These are phyloP conservation scores for Daphoenositta chrysoptera DNA, from an alignment of 2,113 vertebrate species.

Conservation along the genomic window DNA sequence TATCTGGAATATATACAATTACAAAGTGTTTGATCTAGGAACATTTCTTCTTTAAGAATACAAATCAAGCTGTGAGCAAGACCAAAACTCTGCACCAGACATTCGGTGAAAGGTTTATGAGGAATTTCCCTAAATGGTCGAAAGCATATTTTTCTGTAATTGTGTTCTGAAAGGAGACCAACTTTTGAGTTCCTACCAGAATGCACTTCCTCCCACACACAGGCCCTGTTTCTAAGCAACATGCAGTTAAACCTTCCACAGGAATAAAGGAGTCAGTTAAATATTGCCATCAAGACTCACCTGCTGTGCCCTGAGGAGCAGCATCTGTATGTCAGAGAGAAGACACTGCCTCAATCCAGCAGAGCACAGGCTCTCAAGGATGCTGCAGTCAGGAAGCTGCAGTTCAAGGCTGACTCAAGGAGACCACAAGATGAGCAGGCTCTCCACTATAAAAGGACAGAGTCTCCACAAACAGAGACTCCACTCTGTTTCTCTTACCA, in stretches of 20 bases:
- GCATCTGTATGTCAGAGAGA: background rate
- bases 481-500: background rate
- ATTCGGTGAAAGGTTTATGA: background rate
- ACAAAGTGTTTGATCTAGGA: background rate
- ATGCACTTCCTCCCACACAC: background rate
- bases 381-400: background rate
- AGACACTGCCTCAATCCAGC: background rate
- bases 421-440: background rate
- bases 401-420: background rate
- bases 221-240: background rate
- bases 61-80: background rate
- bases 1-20: background rate
- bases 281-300: background rate
- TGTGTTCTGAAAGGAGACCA: background rate
- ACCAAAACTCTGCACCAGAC: background rate
- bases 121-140: background rate
- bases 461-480: background rate
- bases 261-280: background rate
- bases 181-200: background rate
- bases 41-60: background rate
- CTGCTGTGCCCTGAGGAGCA: background rate
- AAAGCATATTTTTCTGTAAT: background rate
- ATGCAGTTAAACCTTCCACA: accelerated
- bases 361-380: background rate
- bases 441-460: background rate